Percentiles rank a stretch among this genome's conserved stretches.
Evolutionary conservation across 2,113 vertebrate genomes (phyloP).

Genomic region (Cercopithecus mona): DNA sequence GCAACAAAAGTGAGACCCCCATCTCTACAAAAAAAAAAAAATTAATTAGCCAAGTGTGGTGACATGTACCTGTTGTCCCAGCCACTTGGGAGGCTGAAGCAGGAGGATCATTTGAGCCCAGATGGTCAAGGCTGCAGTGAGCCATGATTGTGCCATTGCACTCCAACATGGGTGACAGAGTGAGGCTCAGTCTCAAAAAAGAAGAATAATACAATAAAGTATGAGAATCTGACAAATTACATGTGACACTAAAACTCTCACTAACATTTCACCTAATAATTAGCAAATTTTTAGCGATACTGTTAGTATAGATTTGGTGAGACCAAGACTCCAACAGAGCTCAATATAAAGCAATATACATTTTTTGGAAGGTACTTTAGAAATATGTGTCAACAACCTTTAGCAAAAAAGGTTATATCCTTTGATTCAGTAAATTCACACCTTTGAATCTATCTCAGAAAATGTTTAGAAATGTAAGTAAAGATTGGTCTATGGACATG

Average conservation of each 20-base stretch:
- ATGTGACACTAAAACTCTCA: not conserved
- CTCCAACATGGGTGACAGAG: too few relatives aligned
- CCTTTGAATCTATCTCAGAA: not conserved
- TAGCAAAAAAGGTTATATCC: not conserved
- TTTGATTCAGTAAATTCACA: not conserved
- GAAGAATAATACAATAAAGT: too few relatives aligned
- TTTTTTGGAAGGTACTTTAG: not conserved
- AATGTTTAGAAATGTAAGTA: not conserved
- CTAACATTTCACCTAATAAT: not conserved
- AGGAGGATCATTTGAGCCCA: too few relatives aligned
- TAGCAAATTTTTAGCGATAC: not conserved
- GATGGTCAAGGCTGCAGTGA: too few relatives aligned
- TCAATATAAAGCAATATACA: not conserved
- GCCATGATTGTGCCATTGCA: too few relatives aligned
- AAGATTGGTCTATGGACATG: not conserved
- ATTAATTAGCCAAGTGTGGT: too few relatives aligned
- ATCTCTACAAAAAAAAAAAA: too few relatives aligned
- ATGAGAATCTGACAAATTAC: conserved; percentile 11
- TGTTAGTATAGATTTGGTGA: not conserved
- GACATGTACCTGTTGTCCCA: too few relatives aligned
- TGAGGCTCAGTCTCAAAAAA: too few relatives aligned
- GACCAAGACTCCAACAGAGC: not conserved
- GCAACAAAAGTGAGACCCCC: too few relatives aligned
- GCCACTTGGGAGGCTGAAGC: too few relatives aligned
- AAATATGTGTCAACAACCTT: not conserved